These are phyloP conservation scores for Scotopteryx bipunctaria DNA, from an alignment of 2,888 invertebrate species.

Conservation along the genomic window DNA sequence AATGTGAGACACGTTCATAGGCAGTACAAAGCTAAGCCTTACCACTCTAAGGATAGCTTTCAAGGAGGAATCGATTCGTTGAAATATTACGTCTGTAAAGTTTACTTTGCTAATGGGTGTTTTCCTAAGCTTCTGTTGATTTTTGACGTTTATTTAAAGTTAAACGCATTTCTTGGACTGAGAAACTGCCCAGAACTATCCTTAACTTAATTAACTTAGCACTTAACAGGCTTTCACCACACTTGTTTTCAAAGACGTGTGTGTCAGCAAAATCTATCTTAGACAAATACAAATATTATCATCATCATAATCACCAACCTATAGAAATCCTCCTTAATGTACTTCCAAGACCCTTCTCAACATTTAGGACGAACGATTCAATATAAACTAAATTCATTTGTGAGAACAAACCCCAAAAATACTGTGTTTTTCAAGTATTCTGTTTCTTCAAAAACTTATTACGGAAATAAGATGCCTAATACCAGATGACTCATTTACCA, in stretches of 20 bases:
- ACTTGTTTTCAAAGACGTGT: too few species aligned
- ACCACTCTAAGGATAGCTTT: background rate
- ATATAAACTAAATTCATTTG: too few species aligned
- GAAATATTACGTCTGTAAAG: slow-evolving; percentile 1
- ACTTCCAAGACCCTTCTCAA: too few species aligned
- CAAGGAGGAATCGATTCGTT: background rate
- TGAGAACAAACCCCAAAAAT: background rate
- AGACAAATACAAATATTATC: too few species aligned
- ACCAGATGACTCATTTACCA: slow-evolving; percentile 2
- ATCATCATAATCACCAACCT: too few species aligned
- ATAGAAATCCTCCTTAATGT: too few species aligned
- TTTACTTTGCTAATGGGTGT: slow-evolving; percentile 12
- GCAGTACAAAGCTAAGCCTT: background rate
- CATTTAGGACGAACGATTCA: too few species aligned
- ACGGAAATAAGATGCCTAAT: background rate
- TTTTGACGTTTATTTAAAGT: slow-evolving; percentile 7
- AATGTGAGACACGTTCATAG: background rate
- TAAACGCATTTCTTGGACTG: background rate
- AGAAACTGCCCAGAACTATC: too few species aligned
- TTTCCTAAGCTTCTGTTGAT: slow-evolving; percentile 6
- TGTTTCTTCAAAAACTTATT: too few species aligned
- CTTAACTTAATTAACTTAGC: background rate
- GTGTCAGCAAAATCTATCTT: too few species aligned
- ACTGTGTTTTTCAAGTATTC: too few species aligned
- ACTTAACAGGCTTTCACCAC: too few species aligned